Evolutionary conservation across 2,888 invertebrate genomes (phyloP).

Genomic region (Ethmia dodecea): DNA sequence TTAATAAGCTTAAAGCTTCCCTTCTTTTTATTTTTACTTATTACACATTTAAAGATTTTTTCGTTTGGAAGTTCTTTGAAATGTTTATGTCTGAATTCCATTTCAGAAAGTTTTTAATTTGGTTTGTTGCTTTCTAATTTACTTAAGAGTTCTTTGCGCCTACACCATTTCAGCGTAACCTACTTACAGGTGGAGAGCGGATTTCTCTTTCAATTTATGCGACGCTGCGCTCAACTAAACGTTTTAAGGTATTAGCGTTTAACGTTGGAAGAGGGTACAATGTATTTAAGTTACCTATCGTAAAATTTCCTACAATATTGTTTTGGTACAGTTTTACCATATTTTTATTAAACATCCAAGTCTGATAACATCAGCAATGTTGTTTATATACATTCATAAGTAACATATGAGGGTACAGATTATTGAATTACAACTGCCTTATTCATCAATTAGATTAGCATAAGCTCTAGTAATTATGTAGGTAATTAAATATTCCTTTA

Average conservation of each 20-base stretch:
- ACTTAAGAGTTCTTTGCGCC: constrained; percentile 39
- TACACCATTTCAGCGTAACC: constrained; percentile 34
- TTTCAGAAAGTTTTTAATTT: constrained; percentile 38
- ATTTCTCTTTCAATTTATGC: constrained; percentile 34
- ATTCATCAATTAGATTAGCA: neutral
- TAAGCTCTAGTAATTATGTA: neutral
- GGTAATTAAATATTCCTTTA: neutral
- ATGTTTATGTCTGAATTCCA: constrained; percentile 32
- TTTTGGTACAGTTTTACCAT: too few relatives aligned
- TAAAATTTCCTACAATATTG: too few relatives aligned
- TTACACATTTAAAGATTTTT: constrained; percentile 43
- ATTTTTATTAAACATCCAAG: too few relatives aligned
- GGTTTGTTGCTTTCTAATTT: constrained; percentile 52
- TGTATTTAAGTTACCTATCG: neutral
- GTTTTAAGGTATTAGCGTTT: constrained; percentile 19
- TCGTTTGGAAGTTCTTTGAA: constrained; percentile 33
- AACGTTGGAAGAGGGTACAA: neutral
- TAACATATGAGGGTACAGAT: neutral
- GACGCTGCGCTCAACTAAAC: constrained; percentile 33
- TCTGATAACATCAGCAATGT: too few relatives aligned
- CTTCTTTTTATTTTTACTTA: constrained; percentile 36
- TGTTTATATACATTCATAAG: too few relatives aligned
- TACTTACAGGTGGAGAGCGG: constrained; percentile 18
- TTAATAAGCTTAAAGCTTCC: constrained; percentile 53
- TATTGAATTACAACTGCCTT: neutral